A percentile compares a stretch with the other conserved stretches of the same genome.
Evolutionary conservation across 2,797 vertebrate species (phyloP).

Genomic region (Falco berigora): DNA sequence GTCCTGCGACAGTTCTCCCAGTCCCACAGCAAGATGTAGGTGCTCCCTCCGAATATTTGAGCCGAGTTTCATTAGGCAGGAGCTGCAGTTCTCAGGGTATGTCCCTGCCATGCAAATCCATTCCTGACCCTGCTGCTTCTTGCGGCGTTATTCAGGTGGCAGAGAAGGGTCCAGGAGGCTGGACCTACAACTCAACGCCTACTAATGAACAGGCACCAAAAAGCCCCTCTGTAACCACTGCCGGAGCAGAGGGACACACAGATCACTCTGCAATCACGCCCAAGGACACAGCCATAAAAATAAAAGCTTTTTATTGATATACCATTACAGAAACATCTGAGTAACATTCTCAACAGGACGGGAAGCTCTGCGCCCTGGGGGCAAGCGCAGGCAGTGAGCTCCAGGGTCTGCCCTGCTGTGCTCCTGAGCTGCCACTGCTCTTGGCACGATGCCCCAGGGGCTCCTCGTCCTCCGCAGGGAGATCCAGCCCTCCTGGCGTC

Average conservation of each 20-base stretch:
- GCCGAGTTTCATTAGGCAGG: not conserved
- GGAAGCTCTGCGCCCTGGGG: not conserved
- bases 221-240: too few relatives aligned
- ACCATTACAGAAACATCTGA: slow-evolving; percentile 45
- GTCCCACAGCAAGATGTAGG: not conserved
- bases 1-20: not conserved
- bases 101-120: not conserved
- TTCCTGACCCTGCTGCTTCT: not conserved
- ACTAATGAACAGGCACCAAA: too few relatives aligned
- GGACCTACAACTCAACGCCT: not conserved
- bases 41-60: not conserved
- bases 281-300: too few relatives aligned
- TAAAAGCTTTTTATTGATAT: too few relatives aligned
- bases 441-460: not conserved
- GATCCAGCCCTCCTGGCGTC: not conserved
- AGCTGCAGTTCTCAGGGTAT: not conserved
- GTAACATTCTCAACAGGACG: not conserved
- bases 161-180: not conserved
- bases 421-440: not conserved
- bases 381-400: not conserved
- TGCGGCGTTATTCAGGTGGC: fast-evolving
- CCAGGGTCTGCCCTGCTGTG: not conserved
- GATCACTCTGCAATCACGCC: too few relatives aligned
- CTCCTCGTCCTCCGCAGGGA: not conserved
- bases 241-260: too few relatives aligned